Conservation (phyloP, 1,140 invertebrate species). For the Pemphigus obesinymphae region DNA sequence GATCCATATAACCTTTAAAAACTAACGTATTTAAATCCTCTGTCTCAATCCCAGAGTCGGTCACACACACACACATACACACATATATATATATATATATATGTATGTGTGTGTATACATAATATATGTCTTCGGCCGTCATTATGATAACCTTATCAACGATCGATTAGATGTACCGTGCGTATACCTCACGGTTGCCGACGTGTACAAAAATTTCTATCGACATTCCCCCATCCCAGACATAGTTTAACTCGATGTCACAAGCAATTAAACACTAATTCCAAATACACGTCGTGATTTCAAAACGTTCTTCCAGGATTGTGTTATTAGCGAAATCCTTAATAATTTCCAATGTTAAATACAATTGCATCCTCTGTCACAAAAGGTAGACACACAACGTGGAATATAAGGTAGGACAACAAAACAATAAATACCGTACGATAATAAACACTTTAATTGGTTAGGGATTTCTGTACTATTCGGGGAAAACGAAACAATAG, state of each 20-base stretch:
- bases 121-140: too few relatives aligned
- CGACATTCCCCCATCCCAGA: too few relatives aligned
- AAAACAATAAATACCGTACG: constrained; percentile 1
- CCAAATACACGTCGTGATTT: not conserved
- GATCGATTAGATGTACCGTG: not conserved
- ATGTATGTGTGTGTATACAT: too few relatives aligned
- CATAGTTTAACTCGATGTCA: not conserved
- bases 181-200: too few relatives aligned
- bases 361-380: not conserved
- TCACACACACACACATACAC: too few relatives aligned
- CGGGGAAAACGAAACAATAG: not conserved
- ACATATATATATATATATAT: too few relatives aligned
- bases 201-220: too few relatives aligned
- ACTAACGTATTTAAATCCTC: too few relatives aligned
- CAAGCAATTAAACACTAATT: not conserved
- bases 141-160: too few relatives aligned
- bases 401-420: not conserved
- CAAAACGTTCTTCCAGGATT: not conserved
- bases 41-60: too few relatives aligned
- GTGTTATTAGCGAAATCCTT: not conserved
- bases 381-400: not conserved
- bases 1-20: too few relatives aligned
- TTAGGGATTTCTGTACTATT: not conserved
- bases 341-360: not conserved
- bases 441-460: constrained; percentile 28